phyloP scores from a whole-genome alignment of 2,113 vertebrate species.

The Laterallus jamaicensis region DNA sequence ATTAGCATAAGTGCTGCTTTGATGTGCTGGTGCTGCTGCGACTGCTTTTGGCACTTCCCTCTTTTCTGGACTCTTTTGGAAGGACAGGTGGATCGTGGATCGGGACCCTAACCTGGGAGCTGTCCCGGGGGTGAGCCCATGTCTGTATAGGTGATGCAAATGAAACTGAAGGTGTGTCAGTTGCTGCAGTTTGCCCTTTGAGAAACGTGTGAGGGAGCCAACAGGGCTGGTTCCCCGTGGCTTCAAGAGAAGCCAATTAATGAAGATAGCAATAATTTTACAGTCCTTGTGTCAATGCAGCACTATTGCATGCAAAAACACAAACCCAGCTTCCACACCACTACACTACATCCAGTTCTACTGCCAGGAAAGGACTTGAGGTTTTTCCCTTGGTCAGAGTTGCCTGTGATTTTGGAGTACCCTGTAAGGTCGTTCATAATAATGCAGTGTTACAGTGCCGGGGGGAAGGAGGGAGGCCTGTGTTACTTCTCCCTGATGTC shows the following conservation, averaged over 20 bases:
- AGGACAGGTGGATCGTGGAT: background rate
- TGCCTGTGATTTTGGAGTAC: background rate
- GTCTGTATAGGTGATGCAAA: background rate
- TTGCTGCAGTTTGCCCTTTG: background rate
- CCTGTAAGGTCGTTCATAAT: background rate
- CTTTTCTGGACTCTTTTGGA: background rate
- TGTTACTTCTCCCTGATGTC: background rate
- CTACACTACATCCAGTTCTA: background rate
- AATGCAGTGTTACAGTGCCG: background rate
- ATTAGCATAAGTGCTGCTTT: background rate
- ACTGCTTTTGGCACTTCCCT: background rate
- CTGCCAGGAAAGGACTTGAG: background rate
- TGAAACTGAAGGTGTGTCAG: background rate
- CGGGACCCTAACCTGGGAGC: background rate
- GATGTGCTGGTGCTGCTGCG: background rate
- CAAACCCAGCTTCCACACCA: background rate
- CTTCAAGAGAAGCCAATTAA: background rate
- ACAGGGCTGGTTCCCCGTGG: background rate
- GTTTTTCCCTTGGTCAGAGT: background rate
- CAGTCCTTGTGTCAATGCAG: background rate
- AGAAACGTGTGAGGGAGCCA: background rate
- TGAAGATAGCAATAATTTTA: background rate
- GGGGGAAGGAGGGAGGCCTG: background rate
- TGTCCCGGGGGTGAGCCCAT: rapidly evolving
- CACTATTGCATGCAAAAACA: background rate